phyloP scores from a whole-genome alignment of 2,888 invertebrate genomes.

The Griposia aprilina region DNA sequence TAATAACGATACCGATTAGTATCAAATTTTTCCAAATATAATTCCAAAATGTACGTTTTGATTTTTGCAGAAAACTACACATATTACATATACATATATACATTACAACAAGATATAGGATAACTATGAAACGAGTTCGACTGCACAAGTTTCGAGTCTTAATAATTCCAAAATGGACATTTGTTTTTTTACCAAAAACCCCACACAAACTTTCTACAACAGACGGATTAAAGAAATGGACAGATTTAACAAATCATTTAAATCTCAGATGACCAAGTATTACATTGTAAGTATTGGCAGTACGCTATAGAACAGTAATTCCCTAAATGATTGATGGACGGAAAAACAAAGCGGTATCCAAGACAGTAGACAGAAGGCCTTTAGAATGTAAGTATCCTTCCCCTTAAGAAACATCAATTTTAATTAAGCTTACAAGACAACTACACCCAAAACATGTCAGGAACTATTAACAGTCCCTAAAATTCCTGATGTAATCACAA shows the following conservation, averaged over 20 bases:
- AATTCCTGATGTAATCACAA: slow-evolving; percentile 58
- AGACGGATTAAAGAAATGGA: too few species aligned
- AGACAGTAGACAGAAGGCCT: background rate
- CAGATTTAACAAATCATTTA: background rate
- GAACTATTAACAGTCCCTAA: slow-evolving; percentile 53
- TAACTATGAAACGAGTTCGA: too few species aligned
- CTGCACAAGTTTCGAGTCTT: too few species aligned
- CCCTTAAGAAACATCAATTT: slow-evolving; percentile 44
- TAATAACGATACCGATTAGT: too few species aligned
- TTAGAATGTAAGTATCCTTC: background rate
- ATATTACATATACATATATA: too few species aligned
- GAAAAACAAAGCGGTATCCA: background rate
- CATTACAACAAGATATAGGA: too few species aligned
- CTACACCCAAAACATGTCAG: slow-evolving; percentile 59
- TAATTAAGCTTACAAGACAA: slow-evolving; percentile 56
- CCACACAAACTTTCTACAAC: background rate
- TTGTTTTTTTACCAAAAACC: background rate
- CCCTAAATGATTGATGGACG: slow-evolving; percentile 2
- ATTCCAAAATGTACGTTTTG: too few species aligned
- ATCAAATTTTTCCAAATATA: too few species aligned
- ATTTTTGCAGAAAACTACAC: too few species aligned
- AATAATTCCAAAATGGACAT: too few species aligned
- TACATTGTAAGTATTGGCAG: background rate
- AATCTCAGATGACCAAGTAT: background rate
- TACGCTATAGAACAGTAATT: background rate